Base-by-base conservation (phyloP, 2,888 invertebrate genomes). In the Meghimatium bilineatum region DNA sequence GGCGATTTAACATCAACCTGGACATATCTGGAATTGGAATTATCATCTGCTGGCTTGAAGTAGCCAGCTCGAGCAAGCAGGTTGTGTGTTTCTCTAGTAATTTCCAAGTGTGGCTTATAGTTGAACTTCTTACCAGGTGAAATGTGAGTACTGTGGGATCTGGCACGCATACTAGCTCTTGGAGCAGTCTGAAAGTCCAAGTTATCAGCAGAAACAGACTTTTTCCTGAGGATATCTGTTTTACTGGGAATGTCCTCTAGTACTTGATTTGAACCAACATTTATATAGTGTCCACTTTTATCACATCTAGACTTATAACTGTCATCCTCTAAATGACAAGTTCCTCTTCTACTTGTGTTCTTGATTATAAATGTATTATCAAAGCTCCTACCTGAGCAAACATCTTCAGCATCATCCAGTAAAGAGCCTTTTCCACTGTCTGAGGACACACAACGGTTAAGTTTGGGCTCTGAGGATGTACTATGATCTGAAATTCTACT, bases 11-110 rank as follows among this genome's bases (percentile, higher is more conserved):
- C 78, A 34, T 86, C 86, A n/a, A 87, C 82, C 1, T 76, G 71
- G 26, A 85, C 79, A 74, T 87, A 86, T 34, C 81, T 85, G 29
- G 78, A 79, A 32, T 60, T 75, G 29, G 49, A 71, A 20, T 79
- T 79, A 0, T n/a, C 60, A 12, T 74, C 79, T 52, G 81, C 66
- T 26, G 89, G 85, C 32, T 87, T 85, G 66, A 91, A 85, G 84
- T 89, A 91, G 8, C 92, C 91, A 71, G 91, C 92, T 79, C 91
- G 87, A 12, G 91, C 88, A 67, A 92, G 83, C 29, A 92, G 81
- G 44, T 90, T 91, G 72, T 91, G 90, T 14, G 91, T 92, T 63
- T 92, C 91, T 52, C 88, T 86, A 3, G 90, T 90, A 38, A 92
- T 90, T 80, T 90, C 90, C 32, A 92, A 82, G 74, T 91, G 90